Evolutionary conservation across 2,797 vertebrate species (phyloP).

Genomic region (Pseudopleuronectes americanus): DNA sequence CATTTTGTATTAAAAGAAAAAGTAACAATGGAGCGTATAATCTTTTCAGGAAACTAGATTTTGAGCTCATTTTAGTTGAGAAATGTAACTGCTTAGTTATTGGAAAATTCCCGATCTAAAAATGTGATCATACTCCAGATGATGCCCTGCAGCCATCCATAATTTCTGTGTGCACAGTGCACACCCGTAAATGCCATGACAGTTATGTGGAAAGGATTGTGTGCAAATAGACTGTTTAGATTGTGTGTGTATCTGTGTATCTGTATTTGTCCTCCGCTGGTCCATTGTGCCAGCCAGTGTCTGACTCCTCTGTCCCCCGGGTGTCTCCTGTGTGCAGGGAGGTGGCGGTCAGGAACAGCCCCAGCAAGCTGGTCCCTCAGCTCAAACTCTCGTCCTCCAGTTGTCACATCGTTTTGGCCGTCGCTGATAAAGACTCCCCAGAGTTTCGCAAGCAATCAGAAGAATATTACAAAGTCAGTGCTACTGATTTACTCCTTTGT

Average conservation of each 20-base stretch:
- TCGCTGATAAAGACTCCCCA: conserved; percentile 90
- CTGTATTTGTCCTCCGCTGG: conserved; percentile 9
- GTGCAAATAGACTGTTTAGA: neutral
- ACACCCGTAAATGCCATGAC: neutral
- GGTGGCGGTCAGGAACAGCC: conserved; percentile 91
- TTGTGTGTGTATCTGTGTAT: conserved; percentile 1
- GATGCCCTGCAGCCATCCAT: neutral
- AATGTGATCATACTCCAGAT: neutral
- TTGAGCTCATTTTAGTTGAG: neutral
- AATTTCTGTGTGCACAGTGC: neutral
- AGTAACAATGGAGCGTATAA: neutral
- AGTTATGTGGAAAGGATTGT: neutral
- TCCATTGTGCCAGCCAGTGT: conserved; percentile 42
- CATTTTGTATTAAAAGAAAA: neutral
- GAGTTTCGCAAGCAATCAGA: conserved; percentile 90
- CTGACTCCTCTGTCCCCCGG: conserved; percentile 35
- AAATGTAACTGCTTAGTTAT: neutral
- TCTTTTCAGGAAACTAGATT: neutral
- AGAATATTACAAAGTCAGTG: conserved; percentile 87
- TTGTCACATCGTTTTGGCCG: conserved; percentile 83
- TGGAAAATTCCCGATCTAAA: neutral
- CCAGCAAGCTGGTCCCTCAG: conserved; percentile 75
- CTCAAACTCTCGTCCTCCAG: conserved; percentile 48
- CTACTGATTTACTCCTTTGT: neutral
- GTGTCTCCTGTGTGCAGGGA: conserved; percentile 80